phyloP scores from a whole-genome alignment of 2,888 invertebrate genomes.

The Agrochola circellaris region DNA sequence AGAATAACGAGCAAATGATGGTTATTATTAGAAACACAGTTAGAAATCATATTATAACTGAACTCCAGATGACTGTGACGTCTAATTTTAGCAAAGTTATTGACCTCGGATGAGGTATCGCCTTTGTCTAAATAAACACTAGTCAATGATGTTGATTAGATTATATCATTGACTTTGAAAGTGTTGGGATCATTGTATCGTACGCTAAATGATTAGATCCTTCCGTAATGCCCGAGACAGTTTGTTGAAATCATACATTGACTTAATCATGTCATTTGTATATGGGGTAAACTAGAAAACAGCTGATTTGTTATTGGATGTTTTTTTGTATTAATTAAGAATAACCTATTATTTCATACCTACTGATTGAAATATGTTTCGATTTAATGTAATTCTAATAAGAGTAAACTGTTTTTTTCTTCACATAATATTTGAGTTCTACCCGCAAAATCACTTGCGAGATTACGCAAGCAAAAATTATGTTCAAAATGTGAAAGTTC shows the following conservation, averaged over 20 bases:
- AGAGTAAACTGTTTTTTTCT: neutral
- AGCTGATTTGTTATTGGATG: neutral
- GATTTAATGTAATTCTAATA: neutral
- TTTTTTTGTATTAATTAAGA: slow-evolving; percentile 4
- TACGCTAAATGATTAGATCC: neutral
- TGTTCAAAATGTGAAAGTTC: slow-evolving; percentile 51
- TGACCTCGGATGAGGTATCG: slow-evolving; percentile 44
- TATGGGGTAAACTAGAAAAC: neutral
- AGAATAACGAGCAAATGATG: slow-evolving; percentile 11
- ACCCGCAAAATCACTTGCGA: slow-evolving; percentile 32
- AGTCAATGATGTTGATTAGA: slow-evolving; percentile 19
- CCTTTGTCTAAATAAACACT: slow-evolving; percentile 37
- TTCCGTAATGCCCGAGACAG: neutral
- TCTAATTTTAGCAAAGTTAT: slow-evolving; percentile 52
- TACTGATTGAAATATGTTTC: neutral
- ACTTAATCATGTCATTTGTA: neutral
- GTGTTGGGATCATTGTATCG: neutral
- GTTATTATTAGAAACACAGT: slow-evolving; percentile 11
- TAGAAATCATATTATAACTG: slow-evolving; percentile 4
- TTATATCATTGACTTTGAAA: slow-evolving; percentile 20
- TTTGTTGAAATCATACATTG: neutral
- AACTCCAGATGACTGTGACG: slow-evolving; percentile 18
- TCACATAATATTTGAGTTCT: slow-evolving; percentile 7
- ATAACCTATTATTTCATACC: neutral
- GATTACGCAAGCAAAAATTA: slow-evolving; percentile 17